Base-by-base conservation (phyloP, 2,888 invertebrate genomes). In the Hydrotaea diabolus region DNA sequence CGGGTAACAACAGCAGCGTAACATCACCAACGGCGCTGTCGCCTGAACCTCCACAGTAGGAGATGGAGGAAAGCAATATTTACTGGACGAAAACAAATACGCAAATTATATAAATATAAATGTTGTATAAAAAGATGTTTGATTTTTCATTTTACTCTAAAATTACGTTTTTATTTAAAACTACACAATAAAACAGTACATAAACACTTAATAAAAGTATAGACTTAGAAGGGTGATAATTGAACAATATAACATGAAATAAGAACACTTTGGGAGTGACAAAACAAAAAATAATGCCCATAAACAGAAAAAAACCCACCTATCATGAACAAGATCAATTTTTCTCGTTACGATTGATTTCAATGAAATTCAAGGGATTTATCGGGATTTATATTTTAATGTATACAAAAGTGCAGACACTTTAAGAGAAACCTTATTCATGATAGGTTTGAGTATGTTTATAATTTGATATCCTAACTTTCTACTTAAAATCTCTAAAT, bases 11-110 rank as follows among this genome's bases (percentile, higher is more conserved):
- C 23, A 86, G 86, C 55, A 80, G 31, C 23, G 77, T 85, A 5
- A 75, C 84, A 46, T 82, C 87, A 59, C 87, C 87, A 15, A 80
- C 64, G 23, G 72, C 85, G 0, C 19, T 76, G 31, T 86, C 85
- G 7, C 86, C 87, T 21, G 82, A 82, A 55, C 78, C 82, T 17
- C 74, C 17, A 17, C 71, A n/a, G 5, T 19, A 46, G 8, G 15
- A n/a, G 23, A 43, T n/a, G n/a, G 15, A 5, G 64, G n/a, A 21
- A 7, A 62, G 9, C 39, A 43, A 13, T 13, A 9, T 8, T 39
- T 43, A 39, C 74, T 57, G 57, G 77, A 74, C n/a, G 59, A 7
- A 39, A 0, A 57, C 19, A 43, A 15, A 57, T 62, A 74, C 36
- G 62, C 49, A 46, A 75, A 31, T 59, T 80, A 49, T 53, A 31